Evolutionary conservation across 2,888 invertebrate species (phyloP), one percentile per base, ranked within the genome.

Genomic region (Pammene aurita): DNA sequence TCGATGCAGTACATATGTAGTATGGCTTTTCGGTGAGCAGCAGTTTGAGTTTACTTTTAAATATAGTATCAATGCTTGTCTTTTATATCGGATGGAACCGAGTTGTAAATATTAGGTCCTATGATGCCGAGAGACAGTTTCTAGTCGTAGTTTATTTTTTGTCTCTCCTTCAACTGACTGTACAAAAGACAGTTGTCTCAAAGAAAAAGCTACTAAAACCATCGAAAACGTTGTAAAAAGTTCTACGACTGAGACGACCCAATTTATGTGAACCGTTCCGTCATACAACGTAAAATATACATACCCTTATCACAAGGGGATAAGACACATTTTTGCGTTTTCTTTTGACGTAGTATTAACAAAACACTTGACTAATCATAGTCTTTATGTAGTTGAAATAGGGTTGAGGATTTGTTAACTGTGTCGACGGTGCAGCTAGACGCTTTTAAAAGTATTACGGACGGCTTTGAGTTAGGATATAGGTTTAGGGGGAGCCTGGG

Each of bases 391-490:
- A 18, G 26, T 7, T 7, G 26, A 10, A 6, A 26, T 50, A 50
- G 10, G 50, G 6, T 50, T 26, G 26, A 26, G 4, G 1, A 26
- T 26, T 26, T 1, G 1, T 26, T 26, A 26, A 26, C 11, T 11
- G 10, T 50, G 42, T 42, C 11, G 11, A 41, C 9, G 41, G 42
- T 87, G 85, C 83, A 76, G 78, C 77, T 81, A 81, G 84, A 84
- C 82, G 89, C 91, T 92, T 90, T 92, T 91, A 92, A 90, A 90
- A 88, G 89, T 90, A 92, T 92, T 90, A 91, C 86, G 78, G 77
- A 26, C 26, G 26, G 62, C 64, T 62, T 66, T 63, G 62, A 62
- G 38, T 61, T 16, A 48, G 62, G 41, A 62, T 62, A 52, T 38
- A 62, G 52, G 62, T 62, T 62, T 62, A 52, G 50, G 61, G n/a